Percentiles rank a stretch among this genome's conserved stretches.
These are phyloP conservation scores for Eueremaeus valkanovi DNA, from an alignment of 2,888 invertebrate genomes.

Conservation along the genomic window DNA sequence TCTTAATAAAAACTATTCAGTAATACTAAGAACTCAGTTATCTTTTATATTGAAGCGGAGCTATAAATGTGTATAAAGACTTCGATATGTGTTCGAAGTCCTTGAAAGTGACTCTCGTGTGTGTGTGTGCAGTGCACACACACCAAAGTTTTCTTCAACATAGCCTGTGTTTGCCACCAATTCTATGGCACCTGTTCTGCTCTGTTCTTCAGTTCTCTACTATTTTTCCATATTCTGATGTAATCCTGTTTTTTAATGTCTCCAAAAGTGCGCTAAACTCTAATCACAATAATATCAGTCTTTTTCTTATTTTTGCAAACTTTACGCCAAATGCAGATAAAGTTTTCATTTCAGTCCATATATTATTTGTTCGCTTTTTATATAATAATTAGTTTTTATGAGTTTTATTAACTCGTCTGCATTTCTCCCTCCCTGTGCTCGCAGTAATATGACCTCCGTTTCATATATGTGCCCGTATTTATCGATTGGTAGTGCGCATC, in stretches of 20 bases:
- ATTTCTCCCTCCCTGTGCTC: no score
- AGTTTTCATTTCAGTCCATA: background rate
- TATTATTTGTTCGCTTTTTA: background rate
- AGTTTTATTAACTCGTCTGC: background rate
- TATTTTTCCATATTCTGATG: background rate
- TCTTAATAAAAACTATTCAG: background rate
- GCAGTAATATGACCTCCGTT: constrained; percentile 21
- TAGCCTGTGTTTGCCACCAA: background rate
- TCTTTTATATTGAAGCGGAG: no score
- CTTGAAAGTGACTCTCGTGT: constrained; percentile 21
- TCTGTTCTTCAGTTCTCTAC: background rate
- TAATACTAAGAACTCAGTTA: no score
- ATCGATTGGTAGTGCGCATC: constrained; percentile 30
- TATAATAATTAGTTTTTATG: background rate
- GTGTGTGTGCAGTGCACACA: no score
- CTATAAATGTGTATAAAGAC: constrained; percentile 3
- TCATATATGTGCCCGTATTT: constrained; percentile 26
- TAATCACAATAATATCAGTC: background rate
- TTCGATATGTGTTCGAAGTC: background rate
- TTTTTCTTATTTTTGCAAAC: no score
- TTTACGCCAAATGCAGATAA: background rate
- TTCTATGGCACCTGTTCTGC: background rate
- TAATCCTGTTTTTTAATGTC: background rate
- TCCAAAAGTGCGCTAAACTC: background rate
- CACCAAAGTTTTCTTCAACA: background rate